These are phyloP conservation scores for Poecilia latipinna DNA, from an alignment of 2,113 vertebrate genomes.

Conservation along the genomic window DNA sequence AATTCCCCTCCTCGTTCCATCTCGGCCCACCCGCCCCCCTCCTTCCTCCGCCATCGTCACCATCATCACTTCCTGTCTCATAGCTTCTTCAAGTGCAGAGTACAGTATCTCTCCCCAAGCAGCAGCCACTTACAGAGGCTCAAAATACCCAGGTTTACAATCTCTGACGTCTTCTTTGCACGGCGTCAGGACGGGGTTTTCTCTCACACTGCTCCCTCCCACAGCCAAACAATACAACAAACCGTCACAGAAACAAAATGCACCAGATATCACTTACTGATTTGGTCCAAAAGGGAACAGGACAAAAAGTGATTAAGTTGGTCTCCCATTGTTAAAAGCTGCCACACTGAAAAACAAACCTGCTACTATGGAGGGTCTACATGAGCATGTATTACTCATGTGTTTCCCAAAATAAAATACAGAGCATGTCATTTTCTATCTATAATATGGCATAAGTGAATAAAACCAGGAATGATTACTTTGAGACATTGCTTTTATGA, in stretches of 20 bases:
- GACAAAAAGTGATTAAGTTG: slow-evolving; percentile 11
- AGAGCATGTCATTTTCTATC: too few species aligned
- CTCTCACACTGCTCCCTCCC: slow-evolving; percentile 14
- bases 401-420: background rate
- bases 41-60: background rate
- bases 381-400: fast-evolving
- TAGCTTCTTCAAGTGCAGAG: slow-evolving; percentile 51
- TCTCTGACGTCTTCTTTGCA: slow-evolving; percentile 42
- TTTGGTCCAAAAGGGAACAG: slow-evolving; percentile 2
- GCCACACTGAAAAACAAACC: background rate
- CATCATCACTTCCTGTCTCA: slow-evolving; percentile 70
- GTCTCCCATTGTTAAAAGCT: background rate
- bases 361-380: background rate
- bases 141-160: slow-evolving; percentile 39
- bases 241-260: slow-evolving; percentile 8
- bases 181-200: slow-evolving; percentile 33
- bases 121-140: slow-evolving; percentile 47
- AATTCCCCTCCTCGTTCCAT: slow-evolving; percentile 54
- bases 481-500: too few species aligned
- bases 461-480: too few species aligned
- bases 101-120: slow-evolving; percentile 52
- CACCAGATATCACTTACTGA: background rate
- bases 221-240: background rate
- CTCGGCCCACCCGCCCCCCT: background rate
- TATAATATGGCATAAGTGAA: too few species aligned